These are phyloP conservation scores for Machimus rusticus DNA, from an alignment of 2,888 invertebrate species.

Conservation along the genomic window DNA sequence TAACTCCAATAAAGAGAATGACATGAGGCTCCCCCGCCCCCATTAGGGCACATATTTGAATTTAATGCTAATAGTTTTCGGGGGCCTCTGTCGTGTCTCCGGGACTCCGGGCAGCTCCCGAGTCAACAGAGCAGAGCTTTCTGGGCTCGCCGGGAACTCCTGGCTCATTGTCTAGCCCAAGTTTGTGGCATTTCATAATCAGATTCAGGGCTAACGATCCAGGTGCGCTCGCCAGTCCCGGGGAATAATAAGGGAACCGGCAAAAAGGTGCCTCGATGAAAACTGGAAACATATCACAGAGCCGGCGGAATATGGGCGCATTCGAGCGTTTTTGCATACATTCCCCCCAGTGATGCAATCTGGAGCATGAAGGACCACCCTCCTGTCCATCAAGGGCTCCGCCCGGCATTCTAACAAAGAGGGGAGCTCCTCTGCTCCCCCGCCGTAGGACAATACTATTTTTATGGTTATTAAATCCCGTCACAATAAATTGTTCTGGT, in stretches of 20 bases:
- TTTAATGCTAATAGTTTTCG: constrained; percentile 32
- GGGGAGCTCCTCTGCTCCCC: background rate
- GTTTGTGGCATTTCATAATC: constrained; percentile 28
- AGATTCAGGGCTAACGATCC: constrained; percentile 13
- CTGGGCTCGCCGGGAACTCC: background rate
- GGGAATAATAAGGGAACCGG: background rate
- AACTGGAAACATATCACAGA: background rate
- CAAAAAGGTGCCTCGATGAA: background rate
- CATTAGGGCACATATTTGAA: background rate
- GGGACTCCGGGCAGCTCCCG: background rate
- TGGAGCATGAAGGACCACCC: background rate
- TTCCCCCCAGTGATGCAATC: background rate
- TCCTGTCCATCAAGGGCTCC: background rate
- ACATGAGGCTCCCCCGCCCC: background rate
- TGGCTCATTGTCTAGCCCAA: background rate
- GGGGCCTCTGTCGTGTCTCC: background rate
- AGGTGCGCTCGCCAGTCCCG: background rate
- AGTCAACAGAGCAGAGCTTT: background rate
- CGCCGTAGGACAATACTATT: background rate
- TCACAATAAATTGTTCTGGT: constrained; percentile 36
- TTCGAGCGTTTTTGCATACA: background rate
- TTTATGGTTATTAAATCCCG: constrained; percentile 34
- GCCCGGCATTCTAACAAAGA: background rate
- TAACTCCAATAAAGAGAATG: background rate
- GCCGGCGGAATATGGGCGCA: background rate